Percentiles rank a stretch among this genome's conserved stretches.
Conservation (phyloP, 2,113 vertebrate genomes). For the Bambusicola thoracicus region DNA sequence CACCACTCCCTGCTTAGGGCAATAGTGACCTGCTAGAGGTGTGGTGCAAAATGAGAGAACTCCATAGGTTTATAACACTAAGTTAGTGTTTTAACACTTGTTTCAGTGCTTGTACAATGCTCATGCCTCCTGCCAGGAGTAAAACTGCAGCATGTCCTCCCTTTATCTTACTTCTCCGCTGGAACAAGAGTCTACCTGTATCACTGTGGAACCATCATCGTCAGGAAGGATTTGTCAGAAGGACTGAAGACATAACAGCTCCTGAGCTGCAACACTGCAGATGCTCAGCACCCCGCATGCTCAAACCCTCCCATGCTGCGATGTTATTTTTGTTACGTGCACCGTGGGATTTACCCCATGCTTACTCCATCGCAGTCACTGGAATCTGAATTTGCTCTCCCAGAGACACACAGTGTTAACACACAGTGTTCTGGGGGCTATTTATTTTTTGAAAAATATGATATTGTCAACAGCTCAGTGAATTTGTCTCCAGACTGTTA, state of each 20-base stretch:
- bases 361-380: neutral
- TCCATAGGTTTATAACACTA: neutral
- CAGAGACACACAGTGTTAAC: neutral
- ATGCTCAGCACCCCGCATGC: neutral
- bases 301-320: fast-evolving
- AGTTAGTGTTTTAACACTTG: neutral
- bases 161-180: fast-evolving
- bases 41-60: neutral
- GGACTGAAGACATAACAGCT: neutral
- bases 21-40: fast-evolving
- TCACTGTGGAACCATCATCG: fast-evolving
- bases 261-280: neutral
- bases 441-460: conserved; percentile 69
- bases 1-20: neutral
- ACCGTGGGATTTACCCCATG: neutral
- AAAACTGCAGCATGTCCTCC: fast-evolving
- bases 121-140: neutral
- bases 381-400: neutral
- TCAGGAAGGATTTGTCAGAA: neutral
- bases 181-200: fast-evolving
- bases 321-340: neutral
- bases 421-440: neutral
- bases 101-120: neutral
- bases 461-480: conserved; percentile 56
- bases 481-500: conserved; percentile 68